Evolutionary conservation across 2,888 invertebrate species (phyloP).

Genomic region (Meiosimyza platycephala): DNA sequence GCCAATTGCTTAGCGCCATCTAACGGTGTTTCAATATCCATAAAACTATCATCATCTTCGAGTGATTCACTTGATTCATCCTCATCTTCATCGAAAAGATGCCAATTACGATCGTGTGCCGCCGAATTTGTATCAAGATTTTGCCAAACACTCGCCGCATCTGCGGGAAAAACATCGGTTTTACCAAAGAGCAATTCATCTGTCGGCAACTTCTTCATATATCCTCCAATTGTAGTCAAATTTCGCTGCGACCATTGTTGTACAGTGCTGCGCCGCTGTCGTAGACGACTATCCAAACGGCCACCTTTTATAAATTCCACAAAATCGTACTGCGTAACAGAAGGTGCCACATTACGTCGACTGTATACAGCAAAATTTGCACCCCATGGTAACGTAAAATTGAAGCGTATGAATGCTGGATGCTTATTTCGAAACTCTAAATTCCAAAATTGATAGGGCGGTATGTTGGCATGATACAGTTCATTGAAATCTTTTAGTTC

Average conservation of each 20-base stretch:
- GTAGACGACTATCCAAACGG: constrained; percentile 80
- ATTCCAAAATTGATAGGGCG: constrained; percentile 94
- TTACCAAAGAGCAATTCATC: not conserved
- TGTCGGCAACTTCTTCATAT: not conserved
- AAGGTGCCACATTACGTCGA: constrained; percentile 92
- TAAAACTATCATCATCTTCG: constrained; percentile 57
- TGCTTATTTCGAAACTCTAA: constrained; percentile 92
- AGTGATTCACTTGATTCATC: constrained; percentile 45
- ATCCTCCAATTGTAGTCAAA: constrained; percentile 20
- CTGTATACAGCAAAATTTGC: constrained; percentile 96
- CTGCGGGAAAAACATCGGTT: not conserved
- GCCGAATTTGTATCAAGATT: not conserved
- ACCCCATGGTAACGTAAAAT: constrained; percentile 91
- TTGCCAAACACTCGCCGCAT: too few species aligned
- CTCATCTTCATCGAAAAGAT: constrained; percentile 40
- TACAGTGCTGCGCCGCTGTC: constrained; percentile 67
- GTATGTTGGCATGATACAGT: constrained; percentile 84
- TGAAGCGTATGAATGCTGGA: constrained; percentile 87
- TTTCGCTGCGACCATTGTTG: not conserved
- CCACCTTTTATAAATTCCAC: constrained; percentile 93
- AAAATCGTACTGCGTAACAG: constrained; percentile 97
- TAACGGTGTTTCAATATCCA: constrained; percentile 55
- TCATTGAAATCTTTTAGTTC: constrained; percentile 88
- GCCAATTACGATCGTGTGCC: constrained; percentile 17
- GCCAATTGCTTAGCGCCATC: constrained; percentile 54